Base-by-base conservation (phyloP, 1,140 invertebrate genomes). In the Dryas iulia region DNA sequence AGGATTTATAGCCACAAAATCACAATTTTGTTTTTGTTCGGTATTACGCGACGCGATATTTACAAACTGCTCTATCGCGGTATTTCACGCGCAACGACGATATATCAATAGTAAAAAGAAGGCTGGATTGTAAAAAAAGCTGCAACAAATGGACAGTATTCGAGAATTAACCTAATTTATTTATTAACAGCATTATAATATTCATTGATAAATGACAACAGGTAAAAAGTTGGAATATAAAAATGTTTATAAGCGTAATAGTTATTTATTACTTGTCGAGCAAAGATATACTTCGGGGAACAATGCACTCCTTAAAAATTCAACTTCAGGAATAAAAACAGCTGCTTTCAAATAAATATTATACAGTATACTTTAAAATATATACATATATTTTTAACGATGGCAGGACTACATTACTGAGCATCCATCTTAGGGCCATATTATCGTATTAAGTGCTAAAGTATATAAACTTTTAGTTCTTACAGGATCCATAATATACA, bases 171-270 rank as follows among this genome's bases (percentile, higher is more conserved):
- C 58, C 31, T 47, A 18, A 18, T 31, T 59, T 59, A 28, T 18
- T 18, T 59, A 18, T 26, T 54, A 66, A 66, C 64, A 53, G 47
- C 21, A 53, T 47, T 66, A 66, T 14, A 59, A 59, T 59, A 60
- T 24, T 12, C 14, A 24, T 28, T 21, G 59, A 47, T 56, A 59
- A 58, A 66, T 52, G 23, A 30, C 10, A 53, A 59, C 39, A 58
- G 63, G 24, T 25, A 47, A 57, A 18, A 66, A 66, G 52, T 66
- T 52, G 57, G 11, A 66, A 66, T 66, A 66, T 53, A 60, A 59
- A 66, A 59, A 23, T 66, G 23, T 59, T 66, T 21, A 65, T 72
- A 65, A 64, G 59, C 66, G 68, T 63, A 69, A 28, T 23, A 53
- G 39, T 47, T 26, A 63, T 25, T 66, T 47, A 23, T 26, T 10